Base-by-base conservation (phyloP, 2,113 vertebrate species). In the Labeo rohita region DNA sequence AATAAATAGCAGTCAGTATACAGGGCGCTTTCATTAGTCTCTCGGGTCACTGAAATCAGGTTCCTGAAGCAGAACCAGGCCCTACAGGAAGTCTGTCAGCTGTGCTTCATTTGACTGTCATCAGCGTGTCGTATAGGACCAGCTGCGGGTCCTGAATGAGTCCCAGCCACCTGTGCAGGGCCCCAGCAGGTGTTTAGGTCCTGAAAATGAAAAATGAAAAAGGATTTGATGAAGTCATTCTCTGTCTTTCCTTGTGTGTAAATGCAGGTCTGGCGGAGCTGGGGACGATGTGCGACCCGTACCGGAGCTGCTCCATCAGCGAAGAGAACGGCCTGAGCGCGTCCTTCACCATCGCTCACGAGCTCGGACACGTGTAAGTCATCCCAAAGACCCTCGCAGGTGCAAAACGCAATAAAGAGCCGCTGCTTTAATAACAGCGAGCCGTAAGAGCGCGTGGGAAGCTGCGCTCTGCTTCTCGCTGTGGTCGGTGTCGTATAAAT, bases 351-450 rank as follows among this genome's bases (percentile, higher is more conserved):
- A 97, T 99, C 83, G 97, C 97, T 16, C 98, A 99, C 85, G 98
- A 99, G 89, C 94, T 99, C 86, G 98, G 98, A 74, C 98, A 99
- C 49, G 97, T 99, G 98, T 99, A 95, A 97, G 98, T 98, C 5
- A 0, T 9, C 12, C n/a, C 23, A 23, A 23, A 63, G 85, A 91
- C 88, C 89, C 83, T 88, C 90, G 56, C 93, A 95, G 94, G 94
- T 95, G 95, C 93, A 94, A 92, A 92, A 89, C 82, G 89, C 93
- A 93, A 91, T 94, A 91, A 93, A 91, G 90, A 21, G 16, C 68
- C 8, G 3, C 3, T 8, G 16, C 39, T 45, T 61, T 39, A 54
- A 54, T 54, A 54, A 54, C 52, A 54, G 52, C 16, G 52, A 54
- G 15, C 15, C 1, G 52, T 39, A 39, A 39, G 39, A 39, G 39